These are phyloP conservation scores for Acanthosoma haemorrhoidale DNA, from an alignment of 2,888 invertebrate genomes.

Conservation along the genomic window DNA sequence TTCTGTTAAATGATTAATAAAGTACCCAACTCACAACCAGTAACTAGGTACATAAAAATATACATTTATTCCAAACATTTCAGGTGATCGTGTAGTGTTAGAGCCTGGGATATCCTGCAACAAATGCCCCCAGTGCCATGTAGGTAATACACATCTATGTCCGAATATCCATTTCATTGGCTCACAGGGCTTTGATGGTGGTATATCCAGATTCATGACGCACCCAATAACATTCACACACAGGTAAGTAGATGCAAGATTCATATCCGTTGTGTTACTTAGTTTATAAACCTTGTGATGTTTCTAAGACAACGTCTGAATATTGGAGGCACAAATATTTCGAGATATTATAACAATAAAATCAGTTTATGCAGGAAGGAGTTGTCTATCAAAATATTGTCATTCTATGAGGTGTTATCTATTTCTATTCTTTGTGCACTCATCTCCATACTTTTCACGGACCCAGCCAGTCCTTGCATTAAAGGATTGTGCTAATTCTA, in stretches of 20 bases:
- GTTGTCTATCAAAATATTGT: too few species aligned
- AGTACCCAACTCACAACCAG: too few species aligned
- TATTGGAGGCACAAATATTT: not conserved
- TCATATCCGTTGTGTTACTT: too few species aligned
- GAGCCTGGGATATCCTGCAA: conserved; percentile 7
- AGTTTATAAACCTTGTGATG: not conserved
- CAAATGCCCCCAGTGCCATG: not conserved
- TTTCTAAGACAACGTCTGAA: not conserved
- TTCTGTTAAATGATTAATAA: too few species aligned
- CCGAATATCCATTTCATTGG: not conserved
- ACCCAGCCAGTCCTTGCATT: not conserved
- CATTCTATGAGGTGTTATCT: too few species aligned
- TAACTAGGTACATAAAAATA: too few species aligned
- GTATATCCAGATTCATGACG: not conserved
- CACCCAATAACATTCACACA: not conserved
- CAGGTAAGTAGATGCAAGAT: not conserved
- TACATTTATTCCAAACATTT: too few species aligned
- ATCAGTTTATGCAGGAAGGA: too few species aligned
- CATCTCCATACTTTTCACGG: not conserved
- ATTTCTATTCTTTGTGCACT: too few species aligned
- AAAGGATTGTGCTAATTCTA: not conserved
- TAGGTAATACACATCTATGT: not conserved
- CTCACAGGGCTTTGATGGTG: not conserved
- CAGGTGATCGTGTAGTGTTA: not conserved
- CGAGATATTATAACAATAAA: too few species aligned